Base-by-base conservation (phyloP, 2,797 vertebrate species). In the Acanthiza pusilla region DNA sequence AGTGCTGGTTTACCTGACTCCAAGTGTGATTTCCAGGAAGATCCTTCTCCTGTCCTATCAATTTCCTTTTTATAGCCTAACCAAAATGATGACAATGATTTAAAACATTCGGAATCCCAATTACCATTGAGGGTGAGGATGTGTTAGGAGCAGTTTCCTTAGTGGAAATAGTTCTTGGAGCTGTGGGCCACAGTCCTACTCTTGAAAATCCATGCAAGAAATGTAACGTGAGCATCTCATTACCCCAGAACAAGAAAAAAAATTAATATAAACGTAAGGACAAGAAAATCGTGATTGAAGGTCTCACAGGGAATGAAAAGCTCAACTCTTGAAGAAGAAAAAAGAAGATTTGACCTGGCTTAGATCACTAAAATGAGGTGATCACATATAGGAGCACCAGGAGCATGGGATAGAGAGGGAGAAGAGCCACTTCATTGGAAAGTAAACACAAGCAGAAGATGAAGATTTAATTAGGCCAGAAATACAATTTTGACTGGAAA, bases 191-290 rank as follows among this genome's bases (percentile, higher is more conserved):
- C 13, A 7, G 3, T n/a, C 16, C n/a, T 62, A 11, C 30, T 93
- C 47, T 18, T 70, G 38, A 8, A 7, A 67, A 72, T 36, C 8
- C 7, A 3, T 22, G 30, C 29, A 19, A 74, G 32, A 62, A 77
- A 51, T 45, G 3, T 1, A 34, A 7, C 2, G 4, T 42, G 5
- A 8, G 25, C 4, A 16, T 61, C 34, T 53, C 8, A 40, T 62
- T 27, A 17, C 2, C 8, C 13, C 22, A 77, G 65, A 70, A 20
- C 8, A 54, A 74, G 4, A 18, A 50, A 62, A n/a, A 65, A 30
- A 45, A 75, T 21, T 23, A n/a, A 36, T 12, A 42, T 1, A n/a
- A 23, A 53, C 0, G 1, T 58, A 13, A 63, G 32, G 4, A 48
- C 13, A 21, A 67, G 14, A 2, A 60, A 83, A 60, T 26, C 26